Evolutionary conservation across 2,888 invertebrate species (phyloP).

Genomic region (Sylvicola cinctus): DNA sequence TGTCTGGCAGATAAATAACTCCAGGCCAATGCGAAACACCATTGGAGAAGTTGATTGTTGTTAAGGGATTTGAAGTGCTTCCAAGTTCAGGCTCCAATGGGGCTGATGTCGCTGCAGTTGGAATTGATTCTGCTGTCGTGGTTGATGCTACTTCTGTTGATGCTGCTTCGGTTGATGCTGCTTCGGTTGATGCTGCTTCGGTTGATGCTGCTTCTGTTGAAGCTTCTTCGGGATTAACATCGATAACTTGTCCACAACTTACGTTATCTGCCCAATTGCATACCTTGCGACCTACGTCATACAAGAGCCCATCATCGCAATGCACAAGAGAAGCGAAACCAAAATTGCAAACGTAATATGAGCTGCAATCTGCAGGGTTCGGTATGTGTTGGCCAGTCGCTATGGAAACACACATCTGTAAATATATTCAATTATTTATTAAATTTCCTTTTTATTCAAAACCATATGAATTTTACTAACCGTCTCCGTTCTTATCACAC

Average conservation of each 20-base stretch:
- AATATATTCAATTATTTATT: background rate
- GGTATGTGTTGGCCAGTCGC: constrained; percentile 11
- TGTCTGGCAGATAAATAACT: too few species aligned
- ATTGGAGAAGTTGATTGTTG: too few species aligned
- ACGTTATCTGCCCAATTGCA: constrained; percentile 15
- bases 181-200: background rate
- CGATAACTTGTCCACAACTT: constrained; percentile 8
- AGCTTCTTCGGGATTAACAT: background rate
- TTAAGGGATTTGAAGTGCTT: too few species aligned
- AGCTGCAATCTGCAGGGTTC: constrained; percentile 16
- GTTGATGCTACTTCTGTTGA: background rate
- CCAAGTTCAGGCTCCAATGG: too few species aligned
- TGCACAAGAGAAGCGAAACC: constrained; percentile 10
- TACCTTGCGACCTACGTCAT: constrained; percentile 11
- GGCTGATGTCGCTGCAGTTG: too few species aligned
- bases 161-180: background rate
- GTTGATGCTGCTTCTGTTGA: background rate
- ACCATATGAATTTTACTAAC: background rate
- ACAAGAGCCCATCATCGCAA: constrained; percentile 14
- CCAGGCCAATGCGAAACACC: too few species aligned
- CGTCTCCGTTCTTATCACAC: background rate
- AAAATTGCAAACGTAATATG: constrained; percentile 14
- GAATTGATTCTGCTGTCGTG: background rate
- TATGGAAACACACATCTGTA: constrained; percentile 13
- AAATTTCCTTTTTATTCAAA: background rate